Conservation (phyloP, 35 echinoderm and acorn worm genomes). For the Ptychodera flava region DNA sequence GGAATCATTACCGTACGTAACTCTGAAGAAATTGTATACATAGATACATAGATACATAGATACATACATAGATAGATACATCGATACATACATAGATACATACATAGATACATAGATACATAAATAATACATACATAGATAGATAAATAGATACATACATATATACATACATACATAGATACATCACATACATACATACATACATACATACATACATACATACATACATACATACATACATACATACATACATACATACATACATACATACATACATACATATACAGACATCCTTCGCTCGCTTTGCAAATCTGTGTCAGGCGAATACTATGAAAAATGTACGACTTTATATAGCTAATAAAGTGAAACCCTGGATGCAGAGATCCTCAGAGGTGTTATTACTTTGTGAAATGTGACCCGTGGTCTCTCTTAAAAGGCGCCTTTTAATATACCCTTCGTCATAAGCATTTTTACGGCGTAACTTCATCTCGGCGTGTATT, state of each 20-base stretch:
- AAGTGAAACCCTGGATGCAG: too few species aligned
- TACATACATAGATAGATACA: neutral
- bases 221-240: neutral
- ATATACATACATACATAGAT: neutral
- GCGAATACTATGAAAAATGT: too few species aligned
- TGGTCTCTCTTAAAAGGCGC: too few species aligned
- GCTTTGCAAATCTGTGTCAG: too few species aligned
- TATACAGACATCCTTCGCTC: neutral
- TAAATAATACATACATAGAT: neutral
- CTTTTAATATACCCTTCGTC: too few species aligned
- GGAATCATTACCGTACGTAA: too few species aligned
- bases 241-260: neutral
- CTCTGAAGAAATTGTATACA: too few species aligned
- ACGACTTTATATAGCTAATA: too few species aligned
- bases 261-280: neutral
- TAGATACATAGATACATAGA: neutral
- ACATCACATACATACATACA: neutral
- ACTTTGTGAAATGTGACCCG: too few species aligned
- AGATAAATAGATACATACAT: neutral
- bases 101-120: neutral
- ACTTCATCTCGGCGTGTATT: too few species aligned
- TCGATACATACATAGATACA: neutral
- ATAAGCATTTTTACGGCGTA: too few species aligned
- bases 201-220: neutral
- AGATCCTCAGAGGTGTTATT: too few species aligned